A percentile compares a stretch with the other conserved stretches of the same genome.
Evolutionary conservation across 2,113 vertebrate species (phyloP).

Genomic region (Serinus canaria): DNA sequence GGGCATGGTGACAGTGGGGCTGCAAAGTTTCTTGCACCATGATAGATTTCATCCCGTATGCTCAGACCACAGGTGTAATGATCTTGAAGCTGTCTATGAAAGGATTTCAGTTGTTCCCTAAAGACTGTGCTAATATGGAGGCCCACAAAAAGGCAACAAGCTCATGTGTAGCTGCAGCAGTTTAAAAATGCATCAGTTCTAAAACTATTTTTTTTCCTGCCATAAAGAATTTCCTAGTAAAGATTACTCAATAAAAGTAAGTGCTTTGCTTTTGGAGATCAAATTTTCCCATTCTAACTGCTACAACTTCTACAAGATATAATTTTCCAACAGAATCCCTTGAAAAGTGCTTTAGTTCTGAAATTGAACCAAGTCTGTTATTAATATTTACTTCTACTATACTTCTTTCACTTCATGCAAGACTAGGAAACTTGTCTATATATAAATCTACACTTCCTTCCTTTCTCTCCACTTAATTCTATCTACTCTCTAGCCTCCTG

Average conservation of each 20-base stretch:
- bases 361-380: background rate
- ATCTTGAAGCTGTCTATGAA: background rate
- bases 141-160: background rate
- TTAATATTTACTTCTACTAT: background rate
- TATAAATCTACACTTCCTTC: background rate
- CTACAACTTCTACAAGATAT: background rate
- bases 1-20: background rate
- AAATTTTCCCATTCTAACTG: background rate
- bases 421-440: background rate
- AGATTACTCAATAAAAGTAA: background rate
- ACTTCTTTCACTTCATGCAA: background rate
- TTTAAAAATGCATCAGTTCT: background rate
- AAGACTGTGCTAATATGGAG: background rate
- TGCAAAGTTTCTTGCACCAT: background rate
- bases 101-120: background rate
- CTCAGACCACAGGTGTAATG: background rate
- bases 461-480: background rate
- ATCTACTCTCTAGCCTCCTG: fast-evolving
- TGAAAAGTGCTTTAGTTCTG: background rate
- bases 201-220: background rate
- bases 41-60: background rate
- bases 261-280: background rate
- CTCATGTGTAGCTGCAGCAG: background rate
- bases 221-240: background rate
- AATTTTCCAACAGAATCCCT: background rate